A percentile compares a stretch with the other conserved stretches of the same genome.
Conservation (phyloP, 1,140 invertebrate genomes). For the Neoseiulus cucumeris region DNA sequence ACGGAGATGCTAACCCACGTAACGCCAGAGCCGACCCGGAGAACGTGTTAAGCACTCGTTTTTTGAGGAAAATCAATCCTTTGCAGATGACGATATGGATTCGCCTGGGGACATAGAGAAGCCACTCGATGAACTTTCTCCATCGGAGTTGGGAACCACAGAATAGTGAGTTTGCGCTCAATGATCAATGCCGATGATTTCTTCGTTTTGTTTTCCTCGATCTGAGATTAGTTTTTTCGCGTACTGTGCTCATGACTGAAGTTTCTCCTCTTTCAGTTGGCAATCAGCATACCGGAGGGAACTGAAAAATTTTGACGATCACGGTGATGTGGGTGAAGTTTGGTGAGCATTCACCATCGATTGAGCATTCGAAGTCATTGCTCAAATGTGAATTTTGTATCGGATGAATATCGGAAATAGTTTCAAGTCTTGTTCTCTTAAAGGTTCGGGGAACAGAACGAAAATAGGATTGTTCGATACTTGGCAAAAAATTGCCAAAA, state of each 20-base stretch:
- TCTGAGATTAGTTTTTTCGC: neutral
- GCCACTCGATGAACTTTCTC: conserved; percentile 10
- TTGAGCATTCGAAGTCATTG: neutral
- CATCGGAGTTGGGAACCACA: conserved; percentile 14
- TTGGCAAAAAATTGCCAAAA: conserved; percentile 5
- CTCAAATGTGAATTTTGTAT: neutral
- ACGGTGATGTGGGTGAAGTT: conserved; percentile 16
- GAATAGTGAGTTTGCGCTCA: conserved; percentile 16
- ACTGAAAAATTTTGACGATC: conserved; percentile 15
- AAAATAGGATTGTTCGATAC: neutral
- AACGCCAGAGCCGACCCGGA: too few species aligned
- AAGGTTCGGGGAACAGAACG: conserved; percentile 4
- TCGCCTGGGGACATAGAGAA: neutral
- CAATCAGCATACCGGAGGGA: conserved; percentile 13
- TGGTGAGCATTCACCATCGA: conserved; percentile 2
- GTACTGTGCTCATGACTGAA: neutral
- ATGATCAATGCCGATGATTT: neutral
- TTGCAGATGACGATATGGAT: too few species aligned
- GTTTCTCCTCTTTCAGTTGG: conserved; percentile 11
- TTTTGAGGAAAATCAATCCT: too few species aligned
- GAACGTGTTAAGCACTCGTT: too few species aligned
- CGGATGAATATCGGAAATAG: neutral
- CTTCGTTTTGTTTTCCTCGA: neutral
- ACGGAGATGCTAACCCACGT: too few species aligned
- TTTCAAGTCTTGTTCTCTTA: neutral